phyloP scores from a whole-genome alignment of 2,113 vertebrate genomes.

The Panthera tigris region DNA sequence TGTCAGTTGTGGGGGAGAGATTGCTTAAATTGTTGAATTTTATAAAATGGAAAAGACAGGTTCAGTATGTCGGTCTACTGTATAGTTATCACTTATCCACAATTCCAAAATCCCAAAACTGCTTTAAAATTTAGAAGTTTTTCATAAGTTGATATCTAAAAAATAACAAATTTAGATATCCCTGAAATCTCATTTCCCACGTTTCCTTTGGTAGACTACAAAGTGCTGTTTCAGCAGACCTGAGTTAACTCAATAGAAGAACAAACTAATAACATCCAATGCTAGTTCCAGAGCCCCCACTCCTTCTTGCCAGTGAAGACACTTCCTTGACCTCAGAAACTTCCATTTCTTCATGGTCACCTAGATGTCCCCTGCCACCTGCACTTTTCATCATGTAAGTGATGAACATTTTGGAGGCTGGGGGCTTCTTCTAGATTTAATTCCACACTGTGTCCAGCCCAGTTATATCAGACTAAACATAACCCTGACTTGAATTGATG shows the following conservation, averaged over 20 bases:
- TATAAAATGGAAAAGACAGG: not conserved
- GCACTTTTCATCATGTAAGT: not conserved
- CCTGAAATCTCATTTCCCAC: not conserved
- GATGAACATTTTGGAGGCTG: not conserved
- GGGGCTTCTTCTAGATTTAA: not conserved
- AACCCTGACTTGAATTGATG: not conserved
- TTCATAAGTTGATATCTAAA: not conserved
- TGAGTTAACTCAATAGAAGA: not conserved
- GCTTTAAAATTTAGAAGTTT: not conserved
- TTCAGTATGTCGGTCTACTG: not conserved
- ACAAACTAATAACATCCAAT: not conserved
- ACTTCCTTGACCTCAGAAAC: not conserved
- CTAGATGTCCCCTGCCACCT: not conserved
- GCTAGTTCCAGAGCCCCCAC: not conserved
- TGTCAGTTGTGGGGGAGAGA: fast-evolving
- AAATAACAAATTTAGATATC: not conserved
- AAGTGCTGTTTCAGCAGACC: not conserved
- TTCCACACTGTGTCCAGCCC: not conserved
- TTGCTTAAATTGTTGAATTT: not conserved
- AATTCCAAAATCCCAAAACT: not conserved
- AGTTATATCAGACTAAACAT: not conserved
- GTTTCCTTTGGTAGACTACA: not conserved
- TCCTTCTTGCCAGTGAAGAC: no score
- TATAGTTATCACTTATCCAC: not conserved
- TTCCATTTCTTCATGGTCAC: not conserved